Conservation (phyloP, 1,140 invertebrate genomes). For the Cyclargus thomasi region DNA sequence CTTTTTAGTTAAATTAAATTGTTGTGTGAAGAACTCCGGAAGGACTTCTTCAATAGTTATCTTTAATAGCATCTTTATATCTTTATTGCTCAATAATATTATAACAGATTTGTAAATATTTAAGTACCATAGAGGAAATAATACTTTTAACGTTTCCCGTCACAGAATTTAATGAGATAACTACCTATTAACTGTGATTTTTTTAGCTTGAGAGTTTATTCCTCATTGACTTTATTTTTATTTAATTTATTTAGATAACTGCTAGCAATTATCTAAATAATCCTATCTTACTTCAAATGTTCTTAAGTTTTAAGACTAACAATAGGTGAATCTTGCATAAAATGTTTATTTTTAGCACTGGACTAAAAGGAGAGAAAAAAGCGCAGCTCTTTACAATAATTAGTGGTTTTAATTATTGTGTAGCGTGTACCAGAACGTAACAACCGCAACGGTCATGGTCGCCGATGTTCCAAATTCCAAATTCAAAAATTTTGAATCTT, state of each 20-base stretch:
- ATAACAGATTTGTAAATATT: too few relatives aligned
- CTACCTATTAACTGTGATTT: not conserved
- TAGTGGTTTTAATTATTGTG: slow-evolving; percentile 16
- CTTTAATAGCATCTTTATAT: not conserved
- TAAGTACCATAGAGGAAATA: not conserved
- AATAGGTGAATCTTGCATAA: not conserved
- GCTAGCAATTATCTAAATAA: too few relatives aligned
- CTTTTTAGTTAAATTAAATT: too few relatives aligned
- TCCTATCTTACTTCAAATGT: too few relatives aligned
- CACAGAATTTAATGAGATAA: not conserved
- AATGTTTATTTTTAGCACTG: not conserved
- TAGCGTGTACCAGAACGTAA: slow-evolving; percentile 14
- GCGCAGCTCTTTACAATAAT: slow-evolving; percentile 8
- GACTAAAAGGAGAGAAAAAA: not conserved
- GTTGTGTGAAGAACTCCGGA: too few relatives aligned
- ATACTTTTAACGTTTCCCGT: not conserved
- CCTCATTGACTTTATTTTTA: too few relatives aligned
- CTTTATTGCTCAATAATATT: too few relatives aligned
- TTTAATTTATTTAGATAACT: too few relatives aligned
- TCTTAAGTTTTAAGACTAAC: too few relatives aligned
- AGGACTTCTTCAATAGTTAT: not conserved
- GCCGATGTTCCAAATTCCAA: slow-evolving; percentile 15
- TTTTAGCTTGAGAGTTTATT: not conserved
- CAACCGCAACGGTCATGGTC: slow-evolving; percentile 15
- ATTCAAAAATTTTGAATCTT: slow-evolving; percentile 1